phyloP scores from a whole-genome alignment of 2,888 invertebrate genomes.

The Heterodera filipjevi region DNA sequence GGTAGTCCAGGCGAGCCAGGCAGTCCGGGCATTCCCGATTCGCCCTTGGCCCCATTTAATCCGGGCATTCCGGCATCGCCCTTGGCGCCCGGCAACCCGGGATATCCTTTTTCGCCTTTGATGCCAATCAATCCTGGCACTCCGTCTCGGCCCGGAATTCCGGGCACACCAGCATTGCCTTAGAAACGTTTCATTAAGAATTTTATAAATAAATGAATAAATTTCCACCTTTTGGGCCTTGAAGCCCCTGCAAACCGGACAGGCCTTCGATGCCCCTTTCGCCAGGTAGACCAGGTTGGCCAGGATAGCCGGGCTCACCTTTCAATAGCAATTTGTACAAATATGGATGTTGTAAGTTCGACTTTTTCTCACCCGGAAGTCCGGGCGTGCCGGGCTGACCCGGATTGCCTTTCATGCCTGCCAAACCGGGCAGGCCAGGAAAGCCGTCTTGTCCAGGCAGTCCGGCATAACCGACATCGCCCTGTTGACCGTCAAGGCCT shows the following conservation, averaged over 20 bases:
- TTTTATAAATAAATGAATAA: neutral
- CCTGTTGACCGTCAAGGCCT: constrained; percentile 42
- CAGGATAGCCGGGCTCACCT: constrained; percentile 69
- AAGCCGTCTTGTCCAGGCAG: constrained; percentile 12
- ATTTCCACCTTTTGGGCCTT: constrained; percentile 38
- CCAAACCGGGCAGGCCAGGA: constrained; percentile 49
- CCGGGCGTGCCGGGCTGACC: constrained; percentile 70
- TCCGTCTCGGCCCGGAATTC: constrained; percentile 56
- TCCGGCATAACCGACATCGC: neutral
- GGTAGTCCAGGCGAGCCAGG: constrained; percentile 52
- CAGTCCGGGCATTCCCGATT: constrained; percentile 68
- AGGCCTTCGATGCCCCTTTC: constrained; percentile 54
- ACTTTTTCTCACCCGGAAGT: constrained; percentile 37
- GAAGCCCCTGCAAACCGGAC: constrained; percentile 70
- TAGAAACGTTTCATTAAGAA: neutral
- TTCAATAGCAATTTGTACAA: neutral
- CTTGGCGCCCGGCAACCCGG: constrained; percentile 50
- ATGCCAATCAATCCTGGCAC: constrained; percentile 66
- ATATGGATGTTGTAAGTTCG: neutral
- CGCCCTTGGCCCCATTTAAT: constrained; percentile 55
- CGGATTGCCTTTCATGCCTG: constrained; percentile 66
- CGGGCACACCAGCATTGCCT: constrained; percentile 70
- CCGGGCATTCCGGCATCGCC: constrained; percentile 57
- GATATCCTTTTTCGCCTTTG: constrained; percentile 42
- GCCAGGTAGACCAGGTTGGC: constrained; percentile 53